These are phyloP conservation scores for Tetranychus piercei DNA, from an alignment of 2,888 invertebrate species.

Conservation along the genomic window DNA sequence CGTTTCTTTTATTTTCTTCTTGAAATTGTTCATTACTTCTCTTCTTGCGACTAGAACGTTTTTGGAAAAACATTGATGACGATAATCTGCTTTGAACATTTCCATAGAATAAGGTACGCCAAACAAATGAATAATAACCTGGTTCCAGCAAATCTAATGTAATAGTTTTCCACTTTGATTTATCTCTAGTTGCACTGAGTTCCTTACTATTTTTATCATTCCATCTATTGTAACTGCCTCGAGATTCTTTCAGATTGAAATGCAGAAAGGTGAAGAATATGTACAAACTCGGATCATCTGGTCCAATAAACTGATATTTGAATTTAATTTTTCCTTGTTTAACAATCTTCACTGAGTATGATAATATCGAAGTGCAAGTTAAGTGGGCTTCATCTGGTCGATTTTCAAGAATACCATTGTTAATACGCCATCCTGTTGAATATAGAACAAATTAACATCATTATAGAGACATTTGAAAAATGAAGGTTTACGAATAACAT, in stretches of 20 bases:
- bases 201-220: background rate
- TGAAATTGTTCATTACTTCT: background rate
- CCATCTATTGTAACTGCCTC: background rate
- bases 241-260: conserved; percentile 15
- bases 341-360: conserved; percentile 39
- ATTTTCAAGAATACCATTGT: background rate
- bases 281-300: conserved; percentile 31
- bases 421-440: background rate
- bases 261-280: conserved; percentile 19
- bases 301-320: conserved; percentile 36
- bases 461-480: background rate
- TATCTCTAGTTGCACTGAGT: conserved; percentile 11
- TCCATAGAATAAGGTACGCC: conserved; percentile 15
- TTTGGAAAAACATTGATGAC: background rate
- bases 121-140: conserved; percentile 19
- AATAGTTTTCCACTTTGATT: conserved; percentile 16
- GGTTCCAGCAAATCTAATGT: conserved; percentile 11
- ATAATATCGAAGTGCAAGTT: conserved; percentile 30
- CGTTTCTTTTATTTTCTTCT: background rate
- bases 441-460: background rate
- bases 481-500: background rate
- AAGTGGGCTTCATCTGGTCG: background rate
- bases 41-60: background rate
- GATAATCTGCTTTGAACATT: background rate
- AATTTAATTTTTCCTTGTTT: conserved; percentile 38